Evolutionary conservation across 2,888 invertebrate species (phyloP).

Genomic region (Drosophila mercatorum): DNA sequence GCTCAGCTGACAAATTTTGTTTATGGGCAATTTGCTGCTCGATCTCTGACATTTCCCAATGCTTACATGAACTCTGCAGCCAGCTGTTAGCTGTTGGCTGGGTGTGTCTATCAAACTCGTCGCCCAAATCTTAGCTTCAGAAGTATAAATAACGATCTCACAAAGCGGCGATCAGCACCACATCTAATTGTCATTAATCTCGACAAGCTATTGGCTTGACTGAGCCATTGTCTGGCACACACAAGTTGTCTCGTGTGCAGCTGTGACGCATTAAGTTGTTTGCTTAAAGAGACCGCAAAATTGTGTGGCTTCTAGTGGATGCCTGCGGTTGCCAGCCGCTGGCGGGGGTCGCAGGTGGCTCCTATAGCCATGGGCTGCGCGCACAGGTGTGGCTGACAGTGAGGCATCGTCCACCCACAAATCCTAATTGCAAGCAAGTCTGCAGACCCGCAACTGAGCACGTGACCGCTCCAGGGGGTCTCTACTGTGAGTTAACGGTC

Average conservation of each 20-base stretch:
- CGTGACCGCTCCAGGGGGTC: slow-evolving; percentile 24
- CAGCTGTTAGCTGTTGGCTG: slow-evolving; percentile 23
- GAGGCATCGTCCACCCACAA: slow-evolving; percentile 31
- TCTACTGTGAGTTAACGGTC: slow-evolving; percentile 35
- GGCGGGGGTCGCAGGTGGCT: not conserved
- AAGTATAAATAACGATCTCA: slow-evolving; percentile 19
- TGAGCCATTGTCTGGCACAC: slow-evolving; percentile 38
- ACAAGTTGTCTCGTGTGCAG: slow-evolving; percentile 22
- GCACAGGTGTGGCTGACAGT: slow-evolving; percentile 33
- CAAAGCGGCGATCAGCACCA: slow-evolving; percentile 40
- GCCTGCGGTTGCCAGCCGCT: slow-evolving; percentile 24
- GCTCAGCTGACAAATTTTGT: slow-evolving; percentile 59
- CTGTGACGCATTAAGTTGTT: slow-evolving; percentile 56
- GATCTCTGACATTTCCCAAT: slow-evolving; percentile 62
- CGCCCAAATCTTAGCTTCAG: slow-evolving; percentile 22
- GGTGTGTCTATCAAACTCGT: slow-evolving; percentile 52
- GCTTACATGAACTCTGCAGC: slow-evolving; percentile 23
- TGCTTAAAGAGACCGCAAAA: slow-evolving; percentile 46
- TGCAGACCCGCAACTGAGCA: slow-evolving; percentile 32
- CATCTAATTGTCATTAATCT: slow-evolving; percentile 65
- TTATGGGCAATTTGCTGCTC: slow-evolving; percentile 64
- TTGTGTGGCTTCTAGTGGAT: slow-evolving; percentile 69
- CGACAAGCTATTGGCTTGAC: slow-evolving; percentile 42
- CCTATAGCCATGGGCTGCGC: not conserved
- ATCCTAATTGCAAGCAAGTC: slow-evolving; percentile 46